Evolutionary conservation across 2,888 invertebrate species (phyloP).

Genomic region (Netelia virgata): DNA sequence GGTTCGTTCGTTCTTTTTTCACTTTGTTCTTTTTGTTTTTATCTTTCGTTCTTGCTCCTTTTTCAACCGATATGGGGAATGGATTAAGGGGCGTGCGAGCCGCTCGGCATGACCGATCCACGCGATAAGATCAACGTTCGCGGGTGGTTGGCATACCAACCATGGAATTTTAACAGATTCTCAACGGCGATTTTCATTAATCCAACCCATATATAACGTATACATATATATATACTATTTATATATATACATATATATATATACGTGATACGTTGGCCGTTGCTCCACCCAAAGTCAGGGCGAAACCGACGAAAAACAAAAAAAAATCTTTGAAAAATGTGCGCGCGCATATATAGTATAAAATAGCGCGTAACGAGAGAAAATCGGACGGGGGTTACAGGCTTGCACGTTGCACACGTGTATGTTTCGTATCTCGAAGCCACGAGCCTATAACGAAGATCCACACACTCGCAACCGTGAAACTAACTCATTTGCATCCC

Average conservation of each 20-base stretch:
- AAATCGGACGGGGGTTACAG: not conserved
- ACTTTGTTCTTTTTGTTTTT: not conserved
- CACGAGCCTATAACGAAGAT: not conserved
- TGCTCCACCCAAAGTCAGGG: not conserved
- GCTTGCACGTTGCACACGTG: not conserved
- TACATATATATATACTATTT: not conserved
- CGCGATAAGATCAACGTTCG: constrained; percentile 57
- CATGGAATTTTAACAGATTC: constrained; percentile 42
- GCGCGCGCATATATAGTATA: not conserved
- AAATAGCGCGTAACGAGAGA: not conserved
- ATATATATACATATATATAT: not conserved
- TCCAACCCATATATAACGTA: constrained; percentile 5
- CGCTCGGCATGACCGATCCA: constrained; percentile 25
- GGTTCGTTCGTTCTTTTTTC: constrained; percentile 27
- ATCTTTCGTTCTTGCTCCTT: constrained; percentile 18
- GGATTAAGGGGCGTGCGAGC: constrained; percentile 26
- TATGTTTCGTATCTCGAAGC: not conserved
- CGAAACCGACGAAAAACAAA: not conserved
- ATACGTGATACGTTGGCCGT: not conserved
- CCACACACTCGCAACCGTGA: constrained; percentile 37
- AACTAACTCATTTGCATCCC: constrained; percentile 67
- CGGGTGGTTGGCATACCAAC: constrained; percentile 39
- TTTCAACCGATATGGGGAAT: constrained; percentile 22
- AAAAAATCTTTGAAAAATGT: not conserved
- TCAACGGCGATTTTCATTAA: constrained; percentile 35